Evolutionary conservation across 2,797 vertebrate species (phyloP), one percentile per base, ranked within the genome.

Genomic region (Parambassis ranga): DNA sequence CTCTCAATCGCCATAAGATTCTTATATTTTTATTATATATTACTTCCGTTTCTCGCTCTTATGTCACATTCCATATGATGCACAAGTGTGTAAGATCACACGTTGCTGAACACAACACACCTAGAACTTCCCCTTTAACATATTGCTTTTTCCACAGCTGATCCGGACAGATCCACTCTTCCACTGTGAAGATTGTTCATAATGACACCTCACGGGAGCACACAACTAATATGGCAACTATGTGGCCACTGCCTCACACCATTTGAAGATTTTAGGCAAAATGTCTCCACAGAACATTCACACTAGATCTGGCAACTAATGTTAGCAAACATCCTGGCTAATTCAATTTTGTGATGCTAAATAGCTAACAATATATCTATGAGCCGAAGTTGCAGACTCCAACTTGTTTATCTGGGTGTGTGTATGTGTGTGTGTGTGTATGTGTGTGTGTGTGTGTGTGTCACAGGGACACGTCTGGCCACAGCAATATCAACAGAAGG

Each of bases 381-480:
- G 35, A 59, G 38, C 5, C 0, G 0, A 74, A 63, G 47, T 65
- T 72, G 42, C 30, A 22, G 50, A 51, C 41, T 55, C 8, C 7
- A 49, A 68, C 23, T 68, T 66, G 55, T 73, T 47, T 60, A 11
- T 33, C 38, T n/a, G n/a, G n/a, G n/a, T n/a, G n/a, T n/a, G n/a
- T 60, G 42, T 44, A 49, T 41, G 33, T 44, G 56, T 59, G 53
- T 20, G 20, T 58, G 44, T 49, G 19, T 35, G 33, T 61, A 50
- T 39, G 26, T 43, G 31, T 38, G 15, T 23, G 52, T 50, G 27
- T 61, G 23, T 39, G 55, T 55, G 51, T 71, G 42, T 65, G 81
- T 73, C 70, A 75, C 23, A 73, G 60, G 71, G 75, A 56, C 85
- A 79, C 79, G 76, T 89, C 85, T 89, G 84, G 81, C 64, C 65